These are phyloP conservation scores for Terebella lapidaria DNA, from an alignment of 2,888 invertebrate species.

Conservation along the genomic window DNA sequence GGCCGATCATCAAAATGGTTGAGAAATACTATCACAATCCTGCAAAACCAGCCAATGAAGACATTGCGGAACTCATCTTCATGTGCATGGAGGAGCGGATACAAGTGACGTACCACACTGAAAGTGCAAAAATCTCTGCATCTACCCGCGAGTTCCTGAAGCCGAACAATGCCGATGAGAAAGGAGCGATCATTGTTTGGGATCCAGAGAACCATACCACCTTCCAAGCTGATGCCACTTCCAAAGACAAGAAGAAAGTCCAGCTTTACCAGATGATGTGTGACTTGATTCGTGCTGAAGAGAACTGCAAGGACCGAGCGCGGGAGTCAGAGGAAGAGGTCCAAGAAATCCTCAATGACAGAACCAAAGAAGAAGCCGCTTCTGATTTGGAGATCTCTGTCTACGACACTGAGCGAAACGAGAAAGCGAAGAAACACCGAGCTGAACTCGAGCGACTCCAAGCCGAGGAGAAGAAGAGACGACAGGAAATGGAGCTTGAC, in stretches of 20 bases:
- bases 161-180: conserved; percentile 50
- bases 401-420: conserved; percentile 52
- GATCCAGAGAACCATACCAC: conserved; percentile 46
- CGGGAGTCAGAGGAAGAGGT: conserved; percentile 52
- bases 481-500: conserved; percentile 53
- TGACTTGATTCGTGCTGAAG: conserved; percentile 45
- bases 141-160: conserved; percentile 50
- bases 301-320: conserved; percentile 38
- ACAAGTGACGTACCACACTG: conserved; percentile 50
- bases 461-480: conserved; percentile 46
- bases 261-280: conserved; percentile 50
- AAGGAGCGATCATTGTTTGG: conserved; percentile 46
- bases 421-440: conserved; percentile 52
- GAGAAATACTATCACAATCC: conserved; percentile 44
- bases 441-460: conserved; percentile 45
- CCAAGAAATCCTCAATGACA: conserved; percentile 41
- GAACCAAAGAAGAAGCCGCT: conserved; percentile 46
- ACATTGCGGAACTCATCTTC: conserved; percentile 48
- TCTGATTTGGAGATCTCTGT: conserved; percentile 50
- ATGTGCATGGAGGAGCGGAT: conserved; percentile 47
- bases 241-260: conserved; percentile 44
- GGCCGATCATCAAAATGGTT: conserved; percentile 48
- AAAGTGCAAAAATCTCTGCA: conserved; percentile 46
- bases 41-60: conserved; percentile 42
- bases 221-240: conserved; percentile 37